Conservation (phyloP, 2,888 invertebrate genomes). For the Dicyrtoma fusca region DNA sequence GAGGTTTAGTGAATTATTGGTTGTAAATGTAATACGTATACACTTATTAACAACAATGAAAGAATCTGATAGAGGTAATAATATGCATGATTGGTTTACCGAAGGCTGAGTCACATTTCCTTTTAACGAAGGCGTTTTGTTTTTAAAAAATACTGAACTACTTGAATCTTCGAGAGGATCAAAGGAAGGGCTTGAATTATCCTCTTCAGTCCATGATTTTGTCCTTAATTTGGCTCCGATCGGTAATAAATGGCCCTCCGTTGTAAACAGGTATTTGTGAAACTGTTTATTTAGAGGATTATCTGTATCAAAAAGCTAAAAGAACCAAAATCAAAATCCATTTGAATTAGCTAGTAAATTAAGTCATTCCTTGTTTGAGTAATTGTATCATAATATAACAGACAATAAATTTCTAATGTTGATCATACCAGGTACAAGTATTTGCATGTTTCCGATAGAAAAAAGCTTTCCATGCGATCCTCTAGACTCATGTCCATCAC, state of each 20-base stretch:
- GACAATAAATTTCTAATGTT: too few species aligned
- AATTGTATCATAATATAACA: too few species aligned
- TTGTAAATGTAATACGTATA: too few species aligned
- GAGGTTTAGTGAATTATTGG: too few species aligned
- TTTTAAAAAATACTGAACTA: conserved; percentile 49
- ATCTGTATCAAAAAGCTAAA: conserved; percentile 66
- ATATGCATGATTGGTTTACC: conserved; percentile 47
- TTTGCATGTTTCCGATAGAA: conserved; percentile 69
- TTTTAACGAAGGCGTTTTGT: conserved; percentile 41
- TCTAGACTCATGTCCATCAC: conserved; percentile 66
- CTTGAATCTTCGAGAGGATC: conserved; percentile 30
- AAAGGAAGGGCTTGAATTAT: conserved; percentile 36
- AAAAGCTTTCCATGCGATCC: conserved; percentile 70
- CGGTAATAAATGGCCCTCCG: conserved; percentile 67
- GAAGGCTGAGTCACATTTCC: conserved; percentile 56
- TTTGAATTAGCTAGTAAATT: not conserved
- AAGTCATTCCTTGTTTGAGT: too few species aligned
- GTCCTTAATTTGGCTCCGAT: conserved; percentile 57
- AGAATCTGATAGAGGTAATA: too few species aligned
- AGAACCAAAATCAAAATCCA: conserved; percentile 48
- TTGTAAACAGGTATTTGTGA: conserved; percentile 65
- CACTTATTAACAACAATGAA: too few species aligned
- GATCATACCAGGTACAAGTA: conserved; percentile 66
- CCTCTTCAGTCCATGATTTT: conserved; percentile 56
- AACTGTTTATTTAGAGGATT: conserved; percentile 65